These are phyloP conservation scores for Micropoecilia bifurca DNA, from an alignment of 2,797 vertebrate genomes.

Conservation along the genomic window DNA sequence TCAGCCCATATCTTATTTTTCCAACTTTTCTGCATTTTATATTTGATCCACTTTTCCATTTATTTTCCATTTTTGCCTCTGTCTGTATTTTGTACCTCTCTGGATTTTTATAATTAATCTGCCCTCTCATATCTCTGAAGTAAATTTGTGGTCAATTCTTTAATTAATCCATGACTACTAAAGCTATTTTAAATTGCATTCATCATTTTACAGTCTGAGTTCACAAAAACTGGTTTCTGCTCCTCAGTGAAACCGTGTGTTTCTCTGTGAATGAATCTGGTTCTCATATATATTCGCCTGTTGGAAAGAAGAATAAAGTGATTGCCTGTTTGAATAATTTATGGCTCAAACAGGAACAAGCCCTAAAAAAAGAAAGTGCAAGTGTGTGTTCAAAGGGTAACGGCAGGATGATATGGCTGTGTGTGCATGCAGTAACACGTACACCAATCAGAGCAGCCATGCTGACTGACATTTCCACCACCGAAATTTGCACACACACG, in stretches of 20 bases:
- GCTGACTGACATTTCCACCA: constrained; percentile 1
- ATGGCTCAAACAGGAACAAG: constrained; percentile 19
- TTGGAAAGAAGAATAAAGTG: constrained; percentile 13
- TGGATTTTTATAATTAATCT: constrained; percentile 44
- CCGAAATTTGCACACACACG: not conserved
- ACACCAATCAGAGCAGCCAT: not conserved
- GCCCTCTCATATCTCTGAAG: constrained; percentile 16
- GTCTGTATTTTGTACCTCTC: constrained; percentile 6
- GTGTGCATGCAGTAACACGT: not conserved
- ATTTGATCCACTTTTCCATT: not conserved
- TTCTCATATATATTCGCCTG: not conserved
- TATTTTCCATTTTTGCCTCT: not conserved
- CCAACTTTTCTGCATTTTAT: not conserved
- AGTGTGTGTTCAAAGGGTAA: not conserved
- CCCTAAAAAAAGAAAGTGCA: not conserved
- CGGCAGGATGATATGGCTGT: not conserved
- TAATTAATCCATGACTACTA: constrained; percentile 40
- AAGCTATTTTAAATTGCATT: constrained; percentile 35
- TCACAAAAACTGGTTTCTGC: not conserved
- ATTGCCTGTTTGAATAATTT: constrained; percentile 22
- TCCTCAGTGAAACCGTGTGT: constrained; percentile 3
- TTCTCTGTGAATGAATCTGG: not conserved
- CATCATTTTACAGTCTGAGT: not conserved
- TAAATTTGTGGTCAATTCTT: constrained; percentile 48
- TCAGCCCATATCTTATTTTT: not conserved